phyloP scores from a whole-genome alignment of 1,140 invertebrate genomes.

The Dryas iulia region DNA sequence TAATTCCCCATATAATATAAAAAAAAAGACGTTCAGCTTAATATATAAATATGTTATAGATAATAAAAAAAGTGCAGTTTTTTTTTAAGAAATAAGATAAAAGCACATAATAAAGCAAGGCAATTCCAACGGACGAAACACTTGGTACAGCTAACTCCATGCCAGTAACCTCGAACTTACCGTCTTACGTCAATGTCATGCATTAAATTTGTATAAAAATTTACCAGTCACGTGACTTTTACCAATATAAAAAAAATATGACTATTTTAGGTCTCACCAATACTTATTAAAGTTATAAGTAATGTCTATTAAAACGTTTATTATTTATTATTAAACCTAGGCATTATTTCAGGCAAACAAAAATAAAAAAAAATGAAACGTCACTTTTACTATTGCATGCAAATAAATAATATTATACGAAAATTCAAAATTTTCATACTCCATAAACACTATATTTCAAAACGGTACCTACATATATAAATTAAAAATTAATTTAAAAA shows the following conservation, averaged over 20 bases:
- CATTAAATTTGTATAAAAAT: neutral
- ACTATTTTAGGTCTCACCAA: neutral
- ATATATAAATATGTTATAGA: constrained; percentile 30
- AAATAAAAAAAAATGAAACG: neutral
- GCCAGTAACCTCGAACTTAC: constrained; percentile 24
- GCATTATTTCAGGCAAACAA: neutral
- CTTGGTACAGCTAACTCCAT: constrained; percentile 7
- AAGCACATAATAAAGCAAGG: constrained; percentile 27
- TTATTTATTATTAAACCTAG: neutral
- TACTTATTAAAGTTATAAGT: neutral
- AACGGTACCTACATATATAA: neutral
- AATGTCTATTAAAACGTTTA: too few species aligned
- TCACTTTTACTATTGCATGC: neutral
- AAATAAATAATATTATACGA: neutral
- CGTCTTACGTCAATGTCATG: neutral
- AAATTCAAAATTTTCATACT: neutral
- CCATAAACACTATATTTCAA: neutral
- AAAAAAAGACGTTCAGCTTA: constrained; percentile 20
- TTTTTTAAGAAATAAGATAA: constrained; percentile 9
- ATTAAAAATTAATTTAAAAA: neutral
- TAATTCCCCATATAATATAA: neutral
- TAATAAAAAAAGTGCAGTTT: constrained; percentile 23
- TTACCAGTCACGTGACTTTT: neutral
- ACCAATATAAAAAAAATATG: neutral
- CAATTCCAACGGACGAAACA: constrained; percentile 24